Evolutionary conservation across 2,888 invertebrate species (phyloP).

Genomic region (Rutpela maculata): DNA sequence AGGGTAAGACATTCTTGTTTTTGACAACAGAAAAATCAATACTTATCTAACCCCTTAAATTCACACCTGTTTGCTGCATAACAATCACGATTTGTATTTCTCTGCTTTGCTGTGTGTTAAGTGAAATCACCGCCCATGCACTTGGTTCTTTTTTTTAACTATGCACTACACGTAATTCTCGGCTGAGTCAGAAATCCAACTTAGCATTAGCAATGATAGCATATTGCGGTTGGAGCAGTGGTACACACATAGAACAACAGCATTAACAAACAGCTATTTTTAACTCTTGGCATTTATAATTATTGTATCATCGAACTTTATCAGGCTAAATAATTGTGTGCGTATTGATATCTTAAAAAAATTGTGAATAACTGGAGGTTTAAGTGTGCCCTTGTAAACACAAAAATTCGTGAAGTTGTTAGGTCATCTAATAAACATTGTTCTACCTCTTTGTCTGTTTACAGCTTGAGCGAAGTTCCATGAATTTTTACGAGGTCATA

Average conservation of each 20-base stretch:
- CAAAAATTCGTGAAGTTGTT: no score
- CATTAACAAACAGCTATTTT: constrained; percentile 34
- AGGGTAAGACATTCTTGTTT: constrained; percentile 55
- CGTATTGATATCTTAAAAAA: background rate
- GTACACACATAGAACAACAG: background rate
- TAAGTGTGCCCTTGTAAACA: no score
- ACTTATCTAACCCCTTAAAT: constrained; percentile 27
- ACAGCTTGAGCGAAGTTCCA: background rate
- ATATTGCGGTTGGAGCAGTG: constrained; percentile 6
- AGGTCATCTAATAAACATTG: no score
- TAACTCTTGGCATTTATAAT: constrained; percentile 36
- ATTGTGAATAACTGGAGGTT: no score
- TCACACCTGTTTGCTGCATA: constrained; percentile 27
- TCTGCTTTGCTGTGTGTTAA: background rate
- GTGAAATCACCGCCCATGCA: constrained; percentile 15
- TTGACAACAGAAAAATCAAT: constrained; percentile 36
- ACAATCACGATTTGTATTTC: constrained; percentile 2
- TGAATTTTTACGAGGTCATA: constrained; percentile 1
- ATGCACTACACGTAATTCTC: constrained; percentile 10
- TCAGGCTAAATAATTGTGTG: background rate
- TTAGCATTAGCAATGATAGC: constrained; percentile 1
- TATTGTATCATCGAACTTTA: background rate
- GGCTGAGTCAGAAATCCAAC: constrained; percentile 25
- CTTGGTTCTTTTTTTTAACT: constrained; percentile 1
- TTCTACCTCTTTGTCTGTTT: background rate